Base-by-base conservation (phyloP, 2,113 vertebrate genomes). In the Gasterosteus aculeatus region DNA sequence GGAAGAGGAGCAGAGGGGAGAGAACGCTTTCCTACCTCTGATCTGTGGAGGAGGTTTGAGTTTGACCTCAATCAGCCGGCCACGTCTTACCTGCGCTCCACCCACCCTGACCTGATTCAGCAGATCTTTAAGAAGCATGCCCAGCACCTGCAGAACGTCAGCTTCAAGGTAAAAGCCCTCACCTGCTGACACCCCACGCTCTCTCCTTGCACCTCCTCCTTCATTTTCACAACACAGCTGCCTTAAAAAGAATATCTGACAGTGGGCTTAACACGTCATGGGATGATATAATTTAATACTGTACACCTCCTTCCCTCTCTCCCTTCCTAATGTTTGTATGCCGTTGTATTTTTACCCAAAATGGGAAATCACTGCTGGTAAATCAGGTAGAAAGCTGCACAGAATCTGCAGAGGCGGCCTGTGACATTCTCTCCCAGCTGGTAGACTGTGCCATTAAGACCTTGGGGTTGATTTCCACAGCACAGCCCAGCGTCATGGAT, bases 371-470 rank as follows among this genome's bases (percentile, higher is more conserved):
- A 16, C 39, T 77, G 69, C 64, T 75, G 72, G 33, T 66, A 73
- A 77, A 78, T 82, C 51, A 98, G 97, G 96, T 98, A 78, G 96
- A 97, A 83, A 95, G 96, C 74, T 96, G 96, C 59, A 95, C 94
- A 31, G 95, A 97, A 60, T 97, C 96, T 83, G 96, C 95, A 78
- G 97, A 96, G 92, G 94, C 96, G 49, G 96, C 96, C 29, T 98
- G 96, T 90, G 87, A 95, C 83, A 96, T 98, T 65, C 95, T 98
- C 85, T 97, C 96, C 79, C 96, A 98, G 89, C 80, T 97, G 86
- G 96, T 97, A 64, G 97, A 98, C 80, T 97, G 96, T 83, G 96
- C 96, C 77, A 94, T 97, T 87, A 95, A 96, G 88, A 98, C 96
- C 2, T 85, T 96, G 80, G 95, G 95, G 46, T 93, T 98, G 84